These are phyloP conservation scores for Rhagoletis pomonella DNA, from an alignment of 1,140 invertebrate species.

Conservation along the genomic window DNA sequence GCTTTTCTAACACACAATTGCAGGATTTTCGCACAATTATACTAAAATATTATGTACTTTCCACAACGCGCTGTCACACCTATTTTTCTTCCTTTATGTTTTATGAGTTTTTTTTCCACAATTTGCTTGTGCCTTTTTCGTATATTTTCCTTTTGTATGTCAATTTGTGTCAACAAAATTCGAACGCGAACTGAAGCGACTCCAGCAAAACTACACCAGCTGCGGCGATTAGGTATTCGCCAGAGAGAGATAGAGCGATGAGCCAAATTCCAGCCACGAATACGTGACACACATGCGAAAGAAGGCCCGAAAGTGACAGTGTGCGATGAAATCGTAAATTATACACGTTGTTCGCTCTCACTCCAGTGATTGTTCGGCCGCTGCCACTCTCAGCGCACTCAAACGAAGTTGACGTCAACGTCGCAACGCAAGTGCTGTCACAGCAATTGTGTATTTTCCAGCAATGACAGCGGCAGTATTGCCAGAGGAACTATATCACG, in stretches of 20 bases:
- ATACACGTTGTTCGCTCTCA: conserved; percentile 28
- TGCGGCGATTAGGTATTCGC: conserved; percentile 12
- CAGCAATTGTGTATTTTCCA: conserved; percentile 1
- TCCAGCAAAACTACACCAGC: conserved; percentile 35
- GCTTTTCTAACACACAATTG: conserved; percentile 13
- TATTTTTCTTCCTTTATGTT: conserved; percentile 53
- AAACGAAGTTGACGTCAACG: conserved; percentile 17
- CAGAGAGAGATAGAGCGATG: conserved; percentile 8
- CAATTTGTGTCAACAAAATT: conserved; percentile 55
- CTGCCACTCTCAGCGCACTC: not conserved
- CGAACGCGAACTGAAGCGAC: conserved; percentile 41
- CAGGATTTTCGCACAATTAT: conserved; percentile 21
- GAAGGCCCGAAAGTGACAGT: not conserved
- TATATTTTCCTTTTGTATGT: conserved; percentile 42
- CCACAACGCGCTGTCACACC: conserved; percentile 46
- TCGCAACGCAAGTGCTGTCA: not conserved
- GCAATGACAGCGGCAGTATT: conserved; percentile 21
- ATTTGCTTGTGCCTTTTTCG: conserved; percentile 45
- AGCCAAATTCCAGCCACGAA: conserved; percentile 6
- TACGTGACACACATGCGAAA: conserved; percentile 47
- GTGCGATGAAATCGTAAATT: not conserved
- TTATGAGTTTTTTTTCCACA: conserved; percentile 48
- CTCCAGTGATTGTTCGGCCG: not conserved
- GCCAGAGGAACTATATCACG: not conserved
- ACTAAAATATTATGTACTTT: conserved; percentile 33